Conservation (phyloP, 2,113 vertebrate genomes). For the Nematolebias whitei region DNA sequence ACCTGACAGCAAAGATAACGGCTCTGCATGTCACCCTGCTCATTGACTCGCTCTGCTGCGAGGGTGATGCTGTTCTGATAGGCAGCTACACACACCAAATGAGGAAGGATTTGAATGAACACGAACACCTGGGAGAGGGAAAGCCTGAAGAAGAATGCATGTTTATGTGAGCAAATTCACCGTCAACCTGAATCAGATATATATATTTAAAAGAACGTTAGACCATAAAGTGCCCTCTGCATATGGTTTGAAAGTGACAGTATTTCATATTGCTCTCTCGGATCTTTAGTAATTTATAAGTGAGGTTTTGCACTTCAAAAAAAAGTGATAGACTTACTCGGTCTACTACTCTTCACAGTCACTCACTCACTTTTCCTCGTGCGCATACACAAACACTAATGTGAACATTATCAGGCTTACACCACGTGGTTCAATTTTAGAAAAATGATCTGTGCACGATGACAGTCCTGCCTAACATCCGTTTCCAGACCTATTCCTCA, state of each 20-base stretch:
- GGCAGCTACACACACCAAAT: not conserved
- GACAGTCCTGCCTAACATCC: constrained; percentile 29
- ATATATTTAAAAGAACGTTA: not conserved
- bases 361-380: constrained; percentile 11
- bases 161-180: not conserved
- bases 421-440: constrained; percentile 64
- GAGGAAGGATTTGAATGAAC: not conserved
- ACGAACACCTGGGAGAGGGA: constrained; percentile 7
- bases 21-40: constrained; percentile 41
- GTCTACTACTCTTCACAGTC: constrained; percentile 31
- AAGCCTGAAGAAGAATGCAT: constrained; percentile 1
- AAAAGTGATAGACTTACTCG: constrained; percentile 54
- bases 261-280: constrained; percentile 4
- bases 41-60: constrained; percentile 33
- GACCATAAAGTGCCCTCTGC: not conserved
- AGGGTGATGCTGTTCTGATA: constrained; percentile 12
- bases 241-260: not conserved
- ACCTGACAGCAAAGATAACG: constrained; percentile 49
- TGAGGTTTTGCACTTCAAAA: constrained; percentile 57
- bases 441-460: constrained; percentile 33
- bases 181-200: not conserved
- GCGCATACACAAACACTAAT: constrained; percentile 35
- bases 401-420: constrained; percentile 46
- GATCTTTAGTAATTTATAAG: constrained; percentile 35
- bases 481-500: constrained; percentile 16